Conservation (phyloP, 2,113 vertebrate genomes). For the Chamaea fasciata region DNA sequence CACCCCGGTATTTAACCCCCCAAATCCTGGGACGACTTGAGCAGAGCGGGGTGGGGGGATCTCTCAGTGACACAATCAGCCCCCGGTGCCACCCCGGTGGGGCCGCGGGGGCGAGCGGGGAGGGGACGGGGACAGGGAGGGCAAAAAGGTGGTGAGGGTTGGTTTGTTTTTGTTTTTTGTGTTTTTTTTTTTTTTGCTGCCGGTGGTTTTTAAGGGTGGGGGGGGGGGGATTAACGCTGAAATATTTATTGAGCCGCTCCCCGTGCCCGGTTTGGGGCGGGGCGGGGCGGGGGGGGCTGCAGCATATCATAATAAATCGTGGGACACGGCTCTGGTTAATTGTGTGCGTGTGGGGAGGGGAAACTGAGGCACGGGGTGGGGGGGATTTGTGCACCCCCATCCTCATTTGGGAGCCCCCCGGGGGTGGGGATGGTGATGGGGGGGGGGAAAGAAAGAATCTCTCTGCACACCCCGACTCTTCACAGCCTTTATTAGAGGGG, state of each 20-base stretch:
- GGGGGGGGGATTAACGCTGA: not conserved
- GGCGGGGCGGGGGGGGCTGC: not conserved
- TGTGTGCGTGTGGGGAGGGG: not conserved
- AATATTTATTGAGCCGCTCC: conserved; percentile 43
- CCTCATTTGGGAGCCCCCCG: fast-evolving
- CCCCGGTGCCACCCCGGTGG: not conserved
- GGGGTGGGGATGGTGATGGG: too few species aligned
- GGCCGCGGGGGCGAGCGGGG: not conserved
- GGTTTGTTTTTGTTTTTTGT: too few species aligned
- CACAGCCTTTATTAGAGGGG: not conserved
- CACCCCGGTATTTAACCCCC: not conserved
- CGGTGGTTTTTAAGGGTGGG: not conserved
- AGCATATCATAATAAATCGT: conserved; percentile 15
- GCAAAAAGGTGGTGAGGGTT: too few species aligned
- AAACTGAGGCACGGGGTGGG: not conserved
- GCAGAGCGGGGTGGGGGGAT: too few species aligned
- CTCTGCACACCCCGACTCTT: not conserved
- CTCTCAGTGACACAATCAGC: not conserved
- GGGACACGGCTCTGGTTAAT: not conserved
- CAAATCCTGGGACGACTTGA: too few species aligned
- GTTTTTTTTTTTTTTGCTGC: not conserved
- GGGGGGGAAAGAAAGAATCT: not conserved
- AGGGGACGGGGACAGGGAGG: not conserved
- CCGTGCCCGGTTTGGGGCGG: not conserved
- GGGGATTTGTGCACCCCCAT: fast-evolving